A percentile compares a stretch with the other conserved stretches of the same genome.
Evolutionary conservation across 2,113 vertebrate genomes (phyloP).

Genomic region (Oreochromis spilurus): DNA sequence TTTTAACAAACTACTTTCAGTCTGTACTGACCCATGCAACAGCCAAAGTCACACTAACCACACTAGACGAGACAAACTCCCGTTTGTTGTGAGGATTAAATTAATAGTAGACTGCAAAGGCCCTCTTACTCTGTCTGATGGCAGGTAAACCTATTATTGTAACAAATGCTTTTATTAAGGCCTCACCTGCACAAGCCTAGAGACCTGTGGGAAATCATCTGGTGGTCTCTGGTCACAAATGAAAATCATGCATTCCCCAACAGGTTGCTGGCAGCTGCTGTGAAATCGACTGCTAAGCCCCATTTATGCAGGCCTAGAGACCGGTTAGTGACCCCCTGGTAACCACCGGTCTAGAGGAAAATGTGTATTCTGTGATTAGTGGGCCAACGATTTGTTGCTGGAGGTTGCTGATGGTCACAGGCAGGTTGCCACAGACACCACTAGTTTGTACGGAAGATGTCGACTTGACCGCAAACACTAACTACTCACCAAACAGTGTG

Average conservation of each 20-base stretch:
- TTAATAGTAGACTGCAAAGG: background rate
- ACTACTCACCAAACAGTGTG: background rate
- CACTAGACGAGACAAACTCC: background rate
- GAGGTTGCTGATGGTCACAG: background rate
- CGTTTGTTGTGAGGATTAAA: background rate
- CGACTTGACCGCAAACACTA: background rate
- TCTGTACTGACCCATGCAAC: background rate
- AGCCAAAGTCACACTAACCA: background rate
- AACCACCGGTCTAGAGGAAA: background rate
- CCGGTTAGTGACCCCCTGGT: background rate
- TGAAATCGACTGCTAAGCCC: background rate
- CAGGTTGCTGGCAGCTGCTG: background rate
- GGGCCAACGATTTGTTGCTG: background rate
- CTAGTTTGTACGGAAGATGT: background rate
- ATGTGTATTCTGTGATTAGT: background rate
- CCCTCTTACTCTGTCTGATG: background rate
- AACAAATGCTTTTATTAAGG: background rate
- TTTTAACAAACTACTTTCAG: background rate
- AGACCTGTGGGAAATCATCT: background rate
- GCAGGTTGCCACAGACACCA: background rate
- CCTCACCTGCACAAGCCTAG: background rate
- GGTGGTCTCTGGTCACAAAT: background rate
- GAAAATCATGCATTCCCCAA: background rate
- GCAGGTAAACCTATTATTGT: background rate
- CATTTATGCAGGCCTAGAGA: background rate